Conservation (phyloP, 53 echinoderm and acorn worm species). For the Hippasteria phrygiana region DNA sequence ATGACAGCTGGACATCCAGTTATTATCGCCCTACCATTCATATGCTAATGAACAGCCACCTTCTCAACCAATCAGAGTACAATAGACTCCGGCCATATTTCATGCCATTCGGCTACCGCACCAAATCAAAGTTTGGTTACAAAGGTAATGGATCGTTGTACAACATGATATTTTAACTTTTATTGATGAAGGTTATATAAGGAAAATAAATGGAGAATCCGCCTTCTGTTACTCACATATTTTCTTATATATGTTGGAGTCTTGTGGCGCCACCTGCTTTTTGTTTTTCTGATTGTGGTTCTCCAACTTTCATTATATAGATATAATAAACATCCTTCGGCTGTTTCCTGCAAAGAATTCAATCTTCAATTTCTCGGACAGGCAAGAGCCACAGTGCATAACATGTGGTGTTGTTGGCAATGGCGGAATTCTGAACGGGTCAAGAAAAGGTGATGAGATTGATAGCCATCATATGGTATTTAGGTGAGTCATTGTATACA, state of each 20-base stretch:
- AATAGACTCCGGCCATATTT: slow-evolving; percentile 60
- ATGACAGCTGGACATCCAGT: slow-evolving; percentile 53
- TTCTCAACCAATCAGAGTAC: slow-evolving; percentile 67
- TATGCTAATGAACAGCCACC: slow-evolving; percentile 50
- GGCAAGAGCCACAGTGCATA: slow-evolving; percentile 70
- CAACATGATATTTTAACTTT: no score
- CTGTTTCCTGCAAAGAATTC: slow-evolving; percentile 62
- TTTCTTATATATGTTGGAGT: no score
- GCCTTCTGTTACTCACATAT: no score
- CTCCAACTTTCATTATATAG: neutral
- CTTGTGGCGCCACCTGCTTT: neutral
- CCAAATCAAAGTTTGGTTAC: slow-evolving; percentile 35
- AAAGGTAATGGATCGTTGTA: slow-evolving; percentile 49
- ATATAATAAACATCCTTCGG: slow-evolving; percentile 22
- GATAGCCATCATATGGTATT: slow-evolving; percentile 90
- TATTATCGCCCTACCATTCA: slow-evolving; percentile 49
- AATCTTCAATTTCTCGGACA: slow-evolving; percentile 60
- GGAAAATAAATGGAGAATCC: no score
- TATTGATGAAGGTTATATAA: no score
- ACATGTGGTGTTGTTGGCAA: slow-evolving; percentile 92
- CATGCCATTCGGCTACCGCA: slow-evolving; percentile 72
- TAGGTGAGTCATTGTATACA: slow-evolving; percentile 61
- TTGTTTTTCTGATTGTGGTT: neutral
- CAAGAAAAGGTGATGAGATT: slow-evolving; percentile 82
- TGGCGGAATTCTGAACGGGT: slow-evolving; percentile 91